A percentile compares a stretch with the other conserved stretches of the same genome.
phyloP scores from a whole-genome alignment of 2,113 vertebrate species.

The Centrocercus urophasianus region DNA sequence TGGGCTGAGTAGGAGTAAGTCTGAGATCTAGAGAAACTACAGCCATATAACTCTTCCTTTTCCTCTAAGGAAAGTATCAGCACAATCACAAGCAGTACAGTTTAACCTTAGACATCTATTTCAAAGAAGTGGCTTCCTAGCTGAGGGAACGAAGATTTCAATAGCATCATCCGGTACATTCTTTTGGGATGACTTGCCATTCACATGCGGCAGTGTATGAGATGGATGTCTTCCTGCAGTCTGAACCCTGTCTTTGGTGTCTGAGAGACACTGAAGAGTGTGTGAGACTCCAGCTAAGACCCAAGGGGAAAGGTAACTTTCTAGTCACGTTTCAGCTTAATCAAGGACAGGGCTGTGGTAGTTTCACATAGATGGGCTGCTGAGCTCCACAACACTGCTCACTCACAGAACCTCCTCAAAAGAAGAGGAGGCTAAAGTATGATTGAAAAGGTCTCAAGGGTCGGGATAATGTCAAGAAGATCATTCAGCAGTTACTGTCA shows the following conservation, averaged over 20 bases:
- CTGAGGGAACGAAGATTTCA: neutral
- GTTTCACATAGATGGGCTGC: neutral
- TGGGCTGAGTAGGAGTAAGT: neutral
- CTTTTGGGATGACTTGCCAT: neutral
- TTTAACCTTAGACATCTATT: neutral
- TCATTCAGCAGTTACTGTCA: neutral
- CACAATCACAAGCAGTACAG: neutral
- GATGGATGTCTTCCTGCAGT: neutral
- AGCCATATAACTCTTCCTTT: neutral
- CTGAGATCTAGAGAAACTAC: neutral
- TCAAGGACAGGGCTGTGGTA: neutral
- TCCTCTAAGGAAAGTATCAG: neutral
- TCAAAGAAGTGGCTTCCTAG: neutral
- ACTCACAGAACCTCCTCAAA: neutral
- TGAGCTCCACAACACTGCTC: neutral
- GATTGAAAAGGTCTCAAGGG: neutral
- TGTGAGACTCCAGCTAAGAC: neutral
- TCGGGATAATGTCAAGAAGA: neutral
- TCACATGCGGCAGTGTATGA: neutral
- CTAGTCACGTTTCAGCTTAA: neutral
- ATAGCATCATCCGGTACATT: neutral
- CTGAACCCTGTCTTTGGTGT: neutral
- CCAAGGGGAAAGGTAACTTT: neutral
- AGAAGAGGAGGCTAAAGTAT: neutral
- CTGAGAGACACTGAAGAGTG: neutral